These are phyloP conservation scores for Coelinius sp. DNA, from an alignment of 2,888 invertebrate genomes.

Conservation along the genomic window DNA sequence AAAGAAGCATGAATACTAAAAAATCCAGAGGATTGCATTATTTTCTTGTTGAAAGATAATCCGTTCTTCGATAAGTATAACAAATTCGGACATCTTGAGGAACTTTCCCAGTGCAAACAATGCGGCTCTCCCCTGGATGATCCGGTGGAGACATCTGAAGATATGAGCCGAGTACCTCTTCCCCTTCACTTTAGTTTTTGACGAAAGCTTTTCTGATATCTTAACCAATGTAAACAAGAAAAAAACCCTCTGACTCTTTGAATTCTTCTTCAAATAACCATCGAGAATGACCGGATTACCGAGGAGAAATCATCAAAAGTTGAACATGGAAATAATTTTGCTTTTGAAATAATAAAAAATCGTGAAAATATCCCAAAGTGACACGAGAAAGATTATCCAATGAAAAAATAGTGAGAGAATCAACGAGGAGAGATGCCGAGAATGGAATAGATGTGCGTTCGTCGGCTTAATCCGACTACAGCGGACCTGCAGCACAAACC, in stretches of 20 bases:
- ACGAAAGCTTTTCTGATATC: background rate
- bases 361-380: background rate
- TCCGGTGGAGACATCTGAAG: background rate
- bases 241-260: background rate
- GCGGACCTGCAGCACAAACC: conserved; percentile 4
- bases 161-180: background rate
- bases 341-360: background rate
- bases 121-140: background rate
- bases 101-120: background rate
- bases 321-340: background rate
- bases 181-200: background rate
- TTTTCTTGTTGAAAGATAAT: background rate
- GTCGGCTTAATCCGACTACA: conserved; percentile 30
- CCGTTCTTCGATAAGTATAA: background rate
- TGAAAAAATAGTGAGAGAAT: conserved; percentile 11
- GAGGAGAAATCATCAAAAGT: too few species aligned
- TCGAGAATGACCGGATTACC: too few species aligned
- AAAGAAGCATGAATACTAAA: background rate
- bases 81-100: background rate
- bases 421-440: background rate
- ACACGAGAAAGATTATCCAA: background rate
- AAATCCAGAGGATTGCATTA: background rate
- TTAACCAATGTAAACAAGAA: background rate
- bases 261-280: background rate
- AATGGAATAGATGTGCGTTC: conserved; percentile 3